These are phyloP conservation scores for Neopelma chrysocephalum DNA, from an alignment of 2,797 vertebrate species.

Conservation along the genomic window DNA sequence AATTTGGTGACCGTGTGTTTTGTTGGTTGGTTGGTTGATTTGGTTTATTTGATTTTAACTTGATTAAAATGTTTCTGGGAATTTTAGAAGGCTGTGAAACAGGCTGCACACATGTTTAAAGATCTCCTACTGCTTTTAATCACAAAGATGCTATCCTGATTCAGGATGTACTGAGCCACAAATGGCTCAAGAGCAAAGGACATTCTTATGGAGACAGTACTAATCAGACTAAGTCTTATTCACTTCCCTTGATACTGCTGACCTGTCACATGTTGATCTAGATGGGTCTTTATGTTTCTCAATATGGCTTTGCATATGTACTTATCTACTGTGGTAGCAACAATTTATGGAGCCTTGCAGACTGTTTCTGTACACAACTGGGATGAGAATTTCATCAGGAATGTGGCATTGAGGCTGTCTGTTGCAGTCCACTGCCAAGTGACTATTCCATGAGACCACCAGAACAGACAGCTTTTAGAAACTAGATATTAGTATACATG, in stretches of 20 bases:
- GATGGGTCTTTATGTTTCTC: neutral
- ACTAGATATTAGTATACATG: neutral
- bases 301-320: neutral
- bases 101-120: neutral
- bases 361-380: neutral
- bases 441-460: neutral
- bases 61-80: neutral
- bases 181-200: neutral
- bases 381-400: neutral
- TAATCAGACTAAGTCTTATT: neutral
- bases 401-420: neutral
- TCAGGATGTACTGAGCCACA: neutral
- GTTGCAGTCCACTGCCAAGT: neutral
- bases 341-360: neutral
- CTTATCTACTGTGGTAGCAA: neutral
- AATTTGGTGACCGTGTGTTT: neutral
- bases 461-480: neutral
- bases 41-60: neutral
- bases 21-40: neutral
- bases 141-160: neutral
- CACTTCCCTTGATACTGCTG: neutral
- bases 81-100: neutral
- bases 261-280: neutral
- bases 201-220: neutral
- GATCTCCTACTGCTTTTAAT: neutral